Evolutionary conservation across 2,888 invertebrate genomes (phyloP).

Genomic region (Prosopocoilus inquinatus): DNA sequence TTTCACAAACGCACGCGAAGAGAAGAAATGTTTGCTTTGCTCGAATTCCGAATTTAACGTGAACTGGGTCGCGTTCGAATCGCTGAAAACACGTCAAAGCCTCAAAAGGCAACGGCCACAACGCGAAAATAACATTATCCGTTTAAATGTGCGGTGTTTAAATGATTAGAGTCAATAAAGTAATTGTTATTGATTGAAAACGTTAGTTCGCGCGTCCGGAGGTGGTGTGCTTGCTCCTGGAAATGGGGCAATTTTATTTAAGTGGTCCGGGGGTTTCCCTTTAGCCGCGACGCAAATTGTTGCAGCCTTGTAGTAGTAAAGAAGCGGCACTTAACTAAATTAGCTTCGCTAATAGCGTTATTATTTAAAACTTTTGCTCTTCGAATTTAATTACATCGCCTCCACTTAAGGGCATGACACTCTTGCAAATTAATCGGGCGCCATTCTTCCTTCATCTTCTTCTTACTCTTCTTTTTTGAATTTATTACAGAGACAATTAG

Average conservation of each 20-base stretch:
- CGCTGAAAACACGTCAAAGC: background rate
- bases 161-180: background rate
- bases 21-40: too few species aligned
- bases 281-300: background rate
- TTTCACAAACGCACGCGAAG: too few species aligned
- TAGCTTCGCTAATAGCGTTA: constrained; percentile 20
- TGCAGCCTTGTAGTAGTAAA: background rate
- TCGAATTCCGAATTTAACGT: too few species aligned
- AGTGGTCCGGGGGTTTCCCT: constrained; percentile 3
- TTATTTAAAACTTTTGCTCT: constrained; percentile 17
- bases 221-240: background rate
- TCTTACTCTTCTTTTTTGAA: too few species aligned
- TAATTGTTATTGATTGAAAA: background rate
- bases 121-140: background rate
- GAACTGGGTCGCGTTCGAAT: too few species aligned
- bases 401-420: constrained; percentile 9
- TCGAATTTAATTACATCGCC: constrained; percentile 12
- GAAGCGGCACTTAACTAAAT: constrained; percentile 20
- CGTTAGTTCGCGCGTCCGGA: background rate
- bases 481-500: too few species aligned
- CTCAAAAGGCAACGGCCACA: background rate
- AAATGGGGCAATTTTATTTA: constrained; percentile 8
- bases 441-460: constrained; percentile 5
- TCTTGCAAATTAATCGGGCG: constrained; percentile 11
- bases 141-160: background rate